Percentiles rank a stretch among this genome's conserved stretches.
phyloP scores from a whole-genome alignment of 2,797 vertebrate species.

The Alca torda region DNA sequence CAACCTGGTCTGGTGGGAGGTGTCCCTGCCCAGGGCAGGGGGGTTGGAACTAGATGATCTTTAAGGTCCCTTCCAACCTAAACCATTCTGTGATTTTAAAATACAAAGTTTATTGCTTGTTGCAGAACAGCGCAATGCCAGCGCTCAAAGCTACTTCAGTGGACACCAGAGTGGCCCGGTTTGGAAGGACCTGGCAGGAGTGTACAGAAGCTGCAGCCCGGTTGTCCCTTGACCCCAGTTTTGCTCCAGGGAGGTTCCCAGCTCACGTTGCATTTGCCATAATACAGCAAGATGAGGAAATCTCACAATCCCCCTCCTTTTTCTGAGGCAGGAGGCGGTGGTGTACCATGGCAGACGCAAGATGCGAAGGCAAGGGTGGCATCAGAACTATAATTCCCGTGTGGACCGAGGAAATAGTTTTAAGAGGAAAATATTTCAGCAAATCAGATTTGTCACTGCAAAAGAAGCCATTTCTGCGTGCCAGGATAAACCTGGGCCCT shows the following conservation, averaged over 20 bases:
- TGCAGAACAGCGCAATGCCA: neutral
- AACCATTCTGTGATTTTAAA: neutral
- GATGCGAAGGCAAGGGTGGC: neutral
- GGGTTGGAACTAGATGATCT: no score
- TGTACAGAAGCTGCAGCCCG: neutral
- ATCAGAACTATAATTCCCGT: neutral
- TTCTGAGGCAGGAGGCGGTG: neutral
- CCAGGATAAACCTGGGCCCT: neutral
- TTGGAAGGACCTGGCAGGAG: neutral
- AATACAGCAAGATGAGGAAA: neutral
- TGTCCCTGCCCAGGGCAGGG: no score
- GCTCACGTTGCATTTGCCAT: rapidly evolving
- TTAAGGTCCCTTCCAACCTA: no score
- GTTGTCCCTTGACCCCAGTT: neutral
- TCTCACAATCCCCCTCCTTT: neutral
- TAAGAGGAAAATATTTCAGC: neutral
- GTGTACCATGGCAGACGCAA: neutral
- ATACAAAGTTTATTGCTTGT: neutral
- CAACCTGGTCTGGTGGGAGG: no score
- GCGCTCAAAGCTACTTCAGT: neutral
- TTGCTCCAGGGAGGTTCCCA: neutral
- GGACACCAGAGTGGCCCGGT: no score
- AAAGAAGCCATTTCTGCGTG: neutral
- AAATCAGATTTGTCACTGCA: neutral
- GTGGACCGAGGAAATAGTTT: neutral